These are phyloP conservation scores for Corydoras sp. DNA, from an alignment of 2,113 vertebrate genomes.

Conservation along the genomic window DNA sequence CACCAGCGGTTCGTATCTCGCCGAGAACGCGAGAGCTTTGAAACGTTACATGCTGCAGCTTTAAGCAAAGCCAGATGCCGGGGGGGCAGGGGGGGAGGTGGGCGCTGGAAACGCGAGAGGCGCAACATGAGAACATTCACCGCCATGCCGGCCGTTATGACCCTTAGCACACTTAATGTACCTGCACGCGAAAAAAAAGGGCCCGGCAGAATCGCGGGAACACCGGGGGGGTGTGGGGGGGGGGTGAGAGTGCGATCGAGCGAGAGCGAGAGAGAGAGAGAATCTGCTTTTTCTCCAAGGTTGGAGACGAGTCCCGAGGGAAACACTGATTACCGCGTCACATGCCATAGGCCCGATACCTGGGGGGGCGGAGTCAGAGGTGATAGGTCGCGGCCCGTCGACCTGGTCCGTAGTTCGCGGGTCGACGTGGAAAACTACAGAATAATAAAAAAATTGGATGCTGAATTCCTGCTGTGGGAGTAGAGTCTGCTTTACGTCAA, in stretches of 20 bases:
- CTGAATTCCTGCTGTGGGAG: conserved; percentile 21
- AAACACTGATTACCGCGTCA: conserved; percentile 24
- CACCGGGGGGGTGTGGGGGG: background rate
- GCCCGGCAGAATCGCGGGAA: background rate
- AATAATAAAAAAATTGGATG: conserved; percentile 13
- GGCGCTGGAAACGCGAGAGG: background rate
- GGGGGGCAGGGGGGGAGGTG: background rate
- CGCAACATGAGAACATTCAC: conserved; percentile 34
- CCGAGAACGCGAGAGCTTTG: background rate
- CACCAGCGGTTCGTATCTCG: background rate
- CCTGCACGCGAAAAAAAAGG: conserved; percentile 1
- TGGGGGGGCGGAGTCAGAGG: background rate
- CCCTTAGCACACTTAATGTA: conserved; percentile 36
- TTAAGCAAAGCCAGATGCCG: conserved; percentile 3
- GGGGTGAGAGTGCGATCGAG: too few relatives aligned
- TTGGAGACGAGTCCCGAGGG: conserved; percentile 30
- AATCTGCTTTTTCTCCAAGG: conserved; percentile 30
- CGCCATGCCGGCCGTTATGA: conserved; percentile 25
- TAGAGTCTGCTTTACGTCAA: conserved; percentile 32
- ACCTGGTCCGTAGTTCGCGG: background rate
- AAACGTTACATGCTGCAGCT: background rate
- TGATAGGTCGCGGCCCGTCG: conserved; percentile 32
- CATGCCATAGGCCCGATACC: conserved; percentile 28
- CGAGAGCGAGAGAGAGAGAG: background rate
- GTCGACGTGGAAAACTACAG: conserved; percentile 30